These are phyloP conservation scores for Chroicocephalus ridibundus DNA, from an alignment of 2,113 vertebrate genomes.

Conservation along the genomic window DNA sequence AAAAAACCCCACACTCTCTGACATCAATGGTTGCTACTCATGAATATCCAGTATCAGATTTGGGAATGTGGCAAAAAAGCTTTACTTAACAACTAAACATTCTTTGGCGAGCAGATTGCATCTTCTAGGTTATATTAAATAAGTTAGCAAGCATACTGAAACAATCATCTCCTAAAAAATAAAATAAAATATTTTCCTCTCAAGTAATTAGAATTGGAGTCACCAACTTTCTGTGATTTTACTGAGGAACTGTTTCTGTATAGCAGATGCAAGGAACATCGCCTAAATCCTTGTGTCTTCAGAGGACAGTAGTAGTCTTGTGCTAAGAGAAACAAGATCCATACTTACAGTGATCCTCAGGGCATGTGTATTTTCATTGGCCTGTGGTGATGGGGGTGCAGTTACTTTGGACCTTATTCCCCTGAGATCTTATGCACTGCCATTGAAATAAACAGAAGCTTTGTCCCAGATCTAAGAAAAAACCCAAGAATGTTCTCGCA, in stretches of 20 bases:
- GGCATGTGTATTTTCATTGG: background rate
- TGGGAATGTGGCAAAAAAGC: background rate
- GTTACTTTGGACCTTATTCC: background rate
- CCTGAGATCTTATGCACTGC: background rate
- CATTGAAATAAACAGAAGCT: background rate
- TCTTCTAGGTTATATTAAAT: background rate
- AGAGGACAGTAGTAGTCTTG: background rate
- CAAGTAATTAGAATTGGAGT: rapidly evolving
- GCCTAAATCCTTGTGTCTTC: background rate
- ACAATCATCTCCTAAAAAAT: background rate
- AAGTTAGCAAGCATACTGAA: background rate
- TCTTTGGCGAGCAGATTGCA: background rate
- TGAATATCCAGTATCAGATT: background rate
- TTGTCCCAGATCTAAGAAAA: background rate
- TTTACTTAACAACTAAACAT: background rate
- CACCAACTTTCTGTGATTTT: background rate
- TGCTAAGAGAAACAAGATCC: background rate
- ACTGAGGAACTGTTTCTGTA: background rate
- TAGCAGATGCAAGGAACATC: background rate
- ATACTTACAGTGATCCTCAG: background rate
- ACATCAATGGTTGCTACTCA: background rate
- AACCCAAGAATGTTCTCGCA: rapidly evolving
- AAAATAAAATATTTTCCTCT: background rate
- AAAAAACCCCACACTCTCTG: background rate
- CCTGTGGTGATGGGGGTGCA: background rate